Conservation (phyloP, 2,888 invertebrate genomes). For the Orthosia incerta region DNA sequence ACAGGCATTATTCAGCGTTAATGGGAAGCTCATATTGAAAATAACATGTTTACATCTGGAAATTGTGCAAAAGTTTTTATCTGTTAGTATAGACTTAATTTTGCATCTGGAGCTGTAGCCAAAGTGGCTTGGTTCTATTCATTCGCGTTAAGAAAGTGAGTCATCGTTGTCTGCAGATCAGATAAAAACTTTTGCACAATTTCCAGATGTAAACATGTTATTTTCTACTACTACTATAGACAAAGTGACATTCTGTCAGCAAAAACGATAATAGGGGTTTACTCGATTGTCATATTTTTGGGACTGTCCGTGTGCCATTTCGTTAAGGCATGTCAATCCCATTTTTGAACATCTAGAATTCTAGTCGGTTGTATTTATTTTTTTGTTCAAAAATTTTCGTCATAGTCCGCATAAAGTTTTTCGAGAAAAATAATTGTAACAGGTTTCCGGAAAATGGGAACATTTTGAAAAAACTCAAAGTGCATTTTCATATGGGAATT, state of each 20-base stretch:
- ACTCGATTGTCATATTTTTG: not conserved
- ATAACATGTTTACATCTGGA: constrained; percentile 5
- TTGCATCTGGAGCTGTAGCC: not conserved
- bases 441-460: no score
- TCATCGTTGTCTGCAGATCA: no score
- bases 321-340: not conserved
- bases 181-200: not conserved
- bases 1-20: constrained; percentile 13
- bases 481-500: no score
- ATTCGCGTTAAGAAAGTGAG: no score
- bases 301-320: not conserved
- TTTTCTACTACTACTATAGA: not conserved
- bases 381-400: no score
- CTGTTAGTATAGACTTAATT: no score
- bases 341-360: not conserved
- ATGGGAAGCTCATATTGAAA: constrained; percentile 15
- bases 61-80: not conserved
- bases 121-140: no score
- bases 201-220: constrained; percentile 6
- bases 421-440: no score
- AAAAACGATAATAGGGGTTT: no score
- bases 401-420: no score
- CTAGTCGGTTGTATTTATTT: no score
- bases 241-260: not conserved
- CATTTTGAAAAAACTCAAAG: no score